Evolutionary conservation across 1,140 invertebrate genomes (phyloP), one percentile per base, ranked within the genome.

Genomic region (Ceratosolen solmsi): DNA sequence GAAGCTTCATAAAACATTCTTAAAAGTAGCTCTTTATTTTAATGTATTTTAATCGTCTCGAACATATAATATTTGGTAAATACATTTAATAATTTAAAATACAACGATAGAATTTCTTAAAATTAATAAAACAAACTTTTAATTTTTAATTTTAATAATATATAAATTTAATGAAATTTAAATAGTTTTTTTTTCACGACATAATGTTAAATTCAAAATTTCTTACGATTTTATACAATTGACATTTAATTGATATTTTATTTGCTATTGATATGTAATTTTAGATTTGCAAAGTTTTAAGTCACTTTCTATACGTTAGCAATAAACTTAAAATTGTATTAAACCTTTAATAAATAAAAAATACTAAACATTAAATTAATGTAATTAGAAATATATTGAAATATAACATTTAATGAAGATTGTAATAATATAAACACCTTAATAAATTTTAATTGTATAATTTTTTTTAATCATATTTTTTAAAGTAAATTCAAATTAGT

Each of bases 221-320:
- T 58, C 11, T 4, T 11, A 58, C n/a, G 4, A 3, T 3, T 5
- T 54, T 54, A 54, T 54, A 54, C 51, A 54, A 54, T n/a, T n/a
- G n/a, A n/a, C n/a, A n/a, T n/a, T n/a, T n/a, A n/a, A n/a, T n/a
- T n/a, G n/a, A n/a, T n/a, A n/a, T n/a, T n/a, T n/a, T n/a, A n/a
- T n/a, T n/a, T 54, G 11, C 56, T 27, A 25, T 25, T 58, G 56
- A 58, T 58, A 58, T 58, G n/a, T 58, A 58, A 58, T 58, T 58
- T 58, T 25, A 58, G 25, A 8, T 58, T 25, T 27, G n/a, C 56
- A 25, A 25, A 2, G n/a, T 58, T 25, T 58, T 25, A 2, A n/a
- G 17, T 25, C 22, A 58, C 56, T 58, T 58, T 58, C 56, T 58
- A 25, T 58, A 27, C 56, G 25, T 58, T 58, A 58, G 11, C 25